phyloP scores from a whole-genome alignment of 2,113 vertebrate genomes.

The Tupaia tana region DNA sequence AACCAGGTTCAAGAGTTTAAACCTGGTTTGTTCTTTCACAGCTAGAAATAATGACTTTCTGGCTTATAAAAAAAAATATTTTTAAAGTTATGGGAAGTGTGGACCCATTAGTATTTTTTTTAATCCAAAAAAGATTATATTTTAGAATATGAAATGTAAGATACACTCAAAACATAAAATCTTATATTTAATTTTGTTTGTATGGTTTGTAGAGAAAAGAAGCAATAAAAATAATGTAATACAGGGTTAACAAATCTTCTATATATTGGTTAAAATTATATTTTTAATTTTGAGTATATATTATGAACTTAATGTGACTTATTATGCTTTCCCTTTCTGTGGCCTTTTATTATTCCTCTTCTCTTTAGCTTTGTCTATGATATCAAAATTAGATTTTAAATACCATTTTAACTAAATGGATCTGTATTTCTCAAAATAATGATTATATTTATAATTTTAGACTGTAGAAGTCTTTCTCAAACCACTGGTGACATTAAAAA shows the following conservation, averaged over 20 bases:
- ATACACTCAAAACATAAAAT: not conserved
- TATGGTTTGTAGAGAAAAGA: not conserved
- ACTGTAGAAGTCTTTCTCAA: not conserved
- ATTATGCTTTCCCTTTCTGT: not conserved
- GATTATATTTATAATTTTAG: conserved; percentile 39
- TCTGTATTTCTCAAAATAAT: conserved; percentile 19
- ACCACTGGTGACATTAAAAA: not conserved
- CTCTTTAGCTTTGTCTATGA: conserved; percentile 15
- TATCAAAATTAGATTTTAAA: conserved; percentile 31
- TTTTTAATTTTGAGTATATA: not conserved
- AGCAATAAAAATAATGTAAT: not conserved
- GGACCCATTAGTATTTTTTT: not conserved
- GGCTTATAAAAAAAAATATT: not conserved
- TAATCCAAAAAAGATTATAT: not conserved
- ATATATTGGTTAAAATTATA: not conserved
- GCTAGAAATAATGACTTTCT: not conserved
- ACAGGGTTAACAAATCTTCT: not conserved
- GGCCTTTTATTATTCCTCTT: not conserved
- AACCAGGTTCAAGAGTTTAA: not conserved
- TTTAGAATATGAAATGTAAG: not conserved
- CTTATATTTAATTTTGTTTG: not conserved
- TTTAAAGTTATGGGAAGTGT: not conserved
- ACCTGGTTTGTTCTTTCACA: not conserved
- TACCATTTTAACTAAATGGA: conserved; percentile 33
- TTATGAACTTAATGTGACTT: not conserved